Percentiles rank a stretch among this genome's conserved stretches.
phyloP scores from a whole-genome alignment of 2,888 invertebrate genomes.

The Amphipyra berbera region DNA sequence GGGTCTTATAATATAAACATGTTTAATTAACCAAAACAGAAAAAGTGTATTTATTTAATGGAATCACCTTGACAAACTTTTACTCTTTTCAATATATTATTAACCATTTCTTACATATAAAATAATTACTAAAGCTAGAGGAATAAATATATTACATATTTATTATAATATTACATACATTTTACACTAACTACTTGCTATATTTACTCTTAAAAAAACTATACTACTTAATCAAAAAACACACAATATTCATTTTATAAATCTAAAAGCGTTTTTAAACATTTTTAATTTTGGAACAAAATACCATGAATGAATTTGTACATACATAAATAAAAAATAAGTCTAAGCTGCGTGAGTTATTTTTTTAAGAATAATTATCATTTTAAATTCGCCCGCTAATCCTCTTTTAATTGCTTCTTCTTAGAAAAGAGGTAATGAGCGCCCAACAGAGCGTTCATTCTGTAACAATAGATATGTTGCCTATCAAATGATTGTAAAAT shows the following conservation, averaged over 20 bases:
- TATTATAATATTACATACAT: conserved; percentile 65
- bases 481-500: conserved; percentile 10
- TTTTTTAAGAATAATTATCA: conserved; percentile 42
- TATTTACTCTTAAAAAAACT: conserved; percentile 59
- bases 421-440: conserved; percentile 80
- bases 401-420: conserved; percentile 73
- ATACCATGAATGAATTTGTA: conserved; percentile 58
- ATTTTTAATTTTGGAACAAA: conserved; percentile 50
- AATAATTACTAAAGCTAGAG: conserved; percentile 76
- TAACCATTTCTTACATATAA: conserved; percentile 74
- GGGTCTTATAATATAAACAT: conserved; percentile 41
- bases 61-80: conserved; percentile 74
- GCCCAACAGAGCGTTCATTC: conserved; percentile 81
- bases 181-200: conserved; percentile 63
- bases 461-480: conserved; percentile 71
- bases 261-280: conserved; percentile 57
- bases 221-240: conserved; percentile 53
- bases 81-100: conserved; percentile 61
- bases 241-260: conserved; percentile 47
- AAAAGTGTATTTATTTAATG: conserved; percentile 77
- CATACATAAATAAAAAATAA: conserved; percentile 61
- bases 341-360: conserved; percentile 51
- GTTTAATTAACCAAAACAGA: conserved; percentile 65
- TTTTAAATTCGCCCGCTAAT: conserved; percentile 61
- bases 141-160: conserved; percentile 76